These are phyloP conservation scores for Rissa tridactyla DNA, from an alignment of 2,113 vertebrate genomes.

Conservation along the genomic window DNA sequence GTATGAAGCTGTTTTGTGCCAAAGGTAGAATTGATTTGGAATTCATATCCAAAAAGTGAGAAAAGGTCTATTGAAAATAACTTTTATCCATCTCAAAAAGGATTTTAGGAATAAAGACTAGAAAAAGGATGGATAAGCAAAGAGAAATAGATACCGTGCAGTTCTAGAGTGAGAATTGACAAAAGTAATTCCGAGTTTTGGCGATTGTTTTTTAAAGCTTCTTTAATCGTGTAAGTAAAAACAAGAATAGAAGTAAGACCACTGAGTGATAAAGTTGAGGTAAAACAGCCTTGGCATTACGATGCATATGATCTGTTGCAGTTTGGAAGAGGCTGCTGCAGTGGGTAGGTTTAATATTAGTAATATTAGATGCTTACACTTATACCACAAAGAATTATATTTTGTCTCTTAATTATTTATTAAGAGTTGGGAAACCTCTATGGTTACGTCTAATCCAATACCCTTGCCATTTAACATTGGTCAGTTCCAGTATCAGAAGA, in stretches of 20 bases:
- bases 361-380: neutral
- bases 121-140: neutral
- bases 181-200: neutral
- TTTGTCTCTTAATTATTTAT: neutral
- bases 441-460: neutral
- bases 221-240: neutral
- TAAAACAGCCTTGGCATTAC: neutral
- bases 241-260: neutral
- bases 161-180: neutral
- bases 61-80: neutral
- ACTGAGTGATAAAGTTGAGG: neutral
- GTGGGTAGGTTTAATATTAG: neutral
- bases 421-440: neutral
- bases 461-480: neutral
- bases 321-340: neutral
- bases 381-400: neutral
- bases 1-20: neutral
- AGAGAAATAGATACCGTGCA: neutral
- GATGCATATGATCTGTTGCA: neutral
- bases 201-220: neutral
- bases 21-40: neutral
- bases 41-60: neutral
- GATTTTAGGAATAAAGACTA: neutral
- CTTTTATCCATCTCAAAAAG: neutral
- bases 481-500: neutral